These are phyloP conservation scores for Otolemur crassicaudatus DNA, from an alignment of 2,797 vertebrate genomes.

Conservation along the genomic window DNA sequence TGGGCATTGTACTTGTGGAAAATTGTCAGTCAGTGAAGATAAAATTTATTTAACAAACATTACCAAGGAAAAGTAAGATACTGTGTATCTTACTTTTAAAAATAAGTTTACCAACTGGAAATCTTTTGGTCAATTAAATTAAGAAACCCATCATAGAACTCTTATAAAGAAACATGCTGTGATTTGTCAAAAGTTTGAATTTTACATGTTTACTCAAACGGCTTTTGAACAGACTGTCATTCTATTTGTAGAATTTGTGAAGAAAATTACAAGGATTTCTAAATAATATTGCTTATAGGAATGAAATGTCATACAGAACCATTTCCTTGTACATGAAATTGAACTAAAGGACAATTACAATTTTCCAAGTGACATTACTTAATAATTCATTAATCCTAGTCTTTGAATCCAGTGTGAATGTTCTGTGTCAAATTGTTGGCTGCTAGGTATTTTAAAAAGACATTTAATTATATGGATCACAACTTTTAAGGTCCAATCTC, in stretches of 20 bases:
- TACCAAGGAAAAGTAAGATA: neutral
- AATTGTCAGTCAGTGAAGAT: neutral
- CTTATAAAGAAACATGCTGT: neutral
- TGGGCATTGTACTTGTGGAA: neutral
- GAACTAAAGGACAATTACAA: constrained; percentile 28
- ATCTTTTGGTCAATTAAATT: constrained; percentile 42
- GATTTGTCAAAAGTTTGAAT: constrained; percentile 36
- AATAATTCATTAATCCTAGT: constrained; percentile 22
- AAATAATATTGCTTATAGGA: constrained; percentile 49
- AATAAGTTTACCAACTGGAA: neutral
- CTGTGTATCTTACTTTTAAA: neutral
- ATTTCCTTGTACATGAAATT: constrained; percentile 43
- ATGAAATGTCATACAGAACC: constrained; percentile 20
- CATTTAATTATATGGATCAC: constrained; percentile 26
- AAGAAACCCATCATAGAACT: constrained; percentile 8
- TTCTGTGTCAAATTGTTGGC: constrained; percentile 27
- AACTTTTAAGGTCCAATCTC: constrained; percentile 8
- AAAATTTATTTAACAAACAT: constrained; percentile 38
- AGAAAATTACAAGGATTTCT: constrained; percentile 45
- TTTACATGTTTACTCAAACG: constrained; percentile 33
- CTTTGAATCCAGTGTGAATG: constrained; percentile 31
- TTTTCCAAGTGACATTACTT: constrained; percentile 44
- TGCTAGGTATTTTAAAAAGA: neutral
- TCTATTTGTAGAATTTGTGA: constrained; percentile 32
- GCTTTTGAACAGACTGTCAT: neutral